Conservation (phyloP, 2,888 invertebrate genomes). For the Macrosiphum euphorbiae region DNA sequence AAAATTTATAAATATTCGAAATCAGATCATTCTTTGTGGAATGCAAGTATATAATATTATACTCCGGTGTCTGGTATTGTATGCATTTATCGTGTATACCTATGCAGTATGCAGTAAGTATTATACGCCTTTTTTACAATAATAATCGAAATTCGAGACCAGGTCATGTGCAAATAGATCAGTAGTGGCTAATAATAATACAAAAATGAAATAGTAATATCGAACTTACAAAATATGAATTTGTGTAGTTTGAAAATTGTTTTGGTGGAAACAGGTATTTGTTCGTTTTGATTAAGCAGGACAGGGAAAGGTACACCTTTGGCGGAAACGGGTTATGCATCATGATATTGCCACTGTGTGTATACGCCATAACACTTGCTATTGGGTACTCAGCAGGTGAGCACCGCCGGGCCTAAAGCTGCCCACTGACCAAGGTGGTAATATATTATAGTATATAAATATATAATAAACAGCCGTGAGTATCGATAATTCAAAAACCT, state of each 20-base stretch:
- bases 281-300: neutral
- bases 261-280: neutral
- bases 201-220: neutral
- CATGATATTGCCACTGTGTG: neutral
- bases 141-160: no score
- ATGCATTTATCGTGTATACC: neutral
- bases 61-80: neutral
- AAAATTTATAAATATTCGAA: neutral
- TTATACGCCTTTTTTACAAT: neutral
- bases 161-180: no score
- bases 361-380: neutral
- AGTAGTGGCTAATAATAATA: no score
- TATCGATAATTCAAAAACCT: neutral
- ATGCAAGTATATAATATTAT: no score
- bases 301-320: neutral
- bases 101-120: neutral
- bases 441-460: neutral
- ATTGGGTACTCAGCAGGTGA: neutral
- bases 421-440: neutral
- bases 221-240: neutral
- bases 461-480: neutral
- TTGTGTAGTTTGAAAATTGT: neutral
- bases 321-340: conserved; percentile 6
- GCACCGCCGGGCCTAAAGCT: neutral
- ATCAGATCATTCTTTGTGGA: neutral